Conservation (phyloP, 2,797 vertebrate species). For the Cyclura pinguis region DNA sequence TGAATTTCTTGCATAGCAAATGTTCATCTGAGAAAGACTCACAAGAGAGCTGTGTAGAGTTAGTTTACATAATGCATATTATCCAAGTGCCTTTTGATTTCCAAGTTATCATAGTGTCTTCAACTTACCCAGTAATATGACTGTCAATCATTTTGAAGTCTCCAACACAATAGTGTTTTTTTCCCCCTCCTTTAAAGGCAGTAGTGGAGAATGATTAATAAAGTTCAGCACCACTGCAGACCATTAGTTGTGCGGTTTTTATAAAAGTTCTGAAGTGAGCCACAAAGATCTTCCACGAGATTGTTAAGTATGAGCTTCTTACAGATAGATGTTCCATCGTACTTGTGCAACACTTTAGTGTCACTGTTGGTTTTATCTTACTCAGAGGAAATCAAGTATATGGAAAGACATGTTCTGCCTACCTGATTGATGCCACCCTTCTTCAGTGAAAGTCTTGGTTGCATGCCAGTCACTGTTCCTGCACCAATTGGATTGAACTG, state of each 20-base stretch:
- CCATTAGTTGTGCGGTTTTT: constrained; percentile 46
- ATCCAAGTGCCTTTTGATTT: constrained; percentile 8
- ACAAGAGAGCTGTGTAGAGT: not conserved
- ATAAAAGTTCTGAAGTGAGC: constrained; percentile 44
- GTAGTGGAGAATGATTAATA: constrained; percentile 70
- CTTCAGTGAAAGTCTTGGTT: not conserved
- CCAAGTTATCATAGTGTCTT: constrained; percentile 41
- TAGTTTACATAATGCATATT: not conserved
- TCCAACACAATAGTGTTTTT: constrained; percentile 37
- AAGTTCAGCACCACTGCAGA: constrained; percentile 55
- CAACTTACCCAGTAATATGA: constrained; percentile 55
- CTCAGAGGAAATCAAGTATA: not conserved
- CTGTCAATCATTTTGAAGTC: constrained; percentile 63
- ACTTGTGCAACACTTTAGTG: not conserved
- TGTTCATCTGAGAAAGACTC: not conserved
- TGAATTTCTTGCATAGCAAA: not conserved
- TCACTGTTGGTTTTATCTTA: constrained; percentile 51
- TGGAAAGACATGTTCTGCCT: not conserved
- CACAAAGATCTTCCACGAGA: constrained; percentile 14
- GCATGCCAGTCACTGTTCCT: not conserved
- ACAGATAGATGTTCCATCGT: constrained; percentile 23
- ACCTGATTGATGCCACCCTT: not conserved
- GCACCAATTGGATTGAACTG: not conserved
- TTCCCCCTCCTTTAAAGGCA: constrained; percentile 60
- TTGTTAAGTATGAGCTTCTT: not conserved